phyloP scores from a whole-genome alignment of 2,888 invertebrate species.

The Tiliacea aurago region DNA sequence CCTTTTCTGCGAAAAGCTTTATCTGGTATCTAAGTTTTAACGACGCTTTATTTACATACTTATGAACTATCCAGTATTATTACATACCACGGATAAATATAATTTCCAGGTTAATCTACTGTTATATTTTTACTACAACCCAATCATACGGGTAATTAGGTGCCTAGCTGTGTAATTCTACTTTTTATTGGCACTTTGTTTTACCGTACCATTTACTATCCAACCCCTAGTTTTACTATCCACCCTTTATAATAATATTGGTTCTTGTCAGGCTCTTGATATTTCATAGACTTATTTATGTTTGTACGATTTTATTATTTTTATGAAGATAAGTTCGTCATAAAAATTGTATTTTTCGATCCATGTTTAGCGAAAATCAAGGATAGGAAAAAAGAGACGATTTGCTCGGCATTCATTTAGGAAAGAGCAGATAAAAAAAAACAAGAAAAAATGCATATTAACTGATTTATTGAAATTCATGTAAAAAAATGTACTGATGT shows the following conservation, averaged over 20 bases:
- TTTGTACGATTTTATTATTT: not conserved
- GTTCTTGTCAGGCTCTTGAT: constrained; percentile 41
- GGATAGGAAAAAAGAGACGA: not conserved
- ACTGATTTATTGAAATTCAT: constrained; percentile 32
- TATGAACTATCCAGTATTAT: too few species aligned
- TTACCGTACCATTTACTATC: constrained; percentile 45
- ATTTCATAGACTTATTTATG: constrained; percentile 41
- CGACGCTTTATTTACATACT: too few species aligned
- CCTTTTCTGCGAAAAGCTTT: too few species aligned
- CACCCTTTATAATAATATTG: constrained; percentile 60
- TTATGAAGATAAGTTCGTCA: not conserved
- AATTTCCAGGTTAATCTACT: constrained; percentile 21
- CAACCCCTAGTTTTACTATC: constrained; percentile 48
- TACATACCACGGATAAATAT: too few species aligned
- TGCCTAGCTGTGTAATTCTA: constrained; percentile 62
- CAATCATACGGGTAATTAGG: constrained; percentile 60
- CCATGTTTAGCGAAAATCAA: not conserved
- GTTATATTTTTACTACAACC: constrained; percentile 18
- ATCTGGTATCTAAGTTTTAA: too few species aligned
- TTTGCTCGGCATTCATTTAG: too few species aligned
- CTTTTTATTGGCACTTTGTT: constrained; percentile 69
- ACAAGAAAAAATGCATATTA: not conserved
- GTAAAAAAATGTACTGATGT: constrained; percentile 1
- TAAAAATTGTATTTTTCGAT: not conserved
- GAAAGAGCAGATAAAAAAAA: not conserved